These are phyloP conservation scores for Thunnus albacares DNA, from an alignment of 2,797 vertebrate species.

Conservation along the genomic window DNA sequence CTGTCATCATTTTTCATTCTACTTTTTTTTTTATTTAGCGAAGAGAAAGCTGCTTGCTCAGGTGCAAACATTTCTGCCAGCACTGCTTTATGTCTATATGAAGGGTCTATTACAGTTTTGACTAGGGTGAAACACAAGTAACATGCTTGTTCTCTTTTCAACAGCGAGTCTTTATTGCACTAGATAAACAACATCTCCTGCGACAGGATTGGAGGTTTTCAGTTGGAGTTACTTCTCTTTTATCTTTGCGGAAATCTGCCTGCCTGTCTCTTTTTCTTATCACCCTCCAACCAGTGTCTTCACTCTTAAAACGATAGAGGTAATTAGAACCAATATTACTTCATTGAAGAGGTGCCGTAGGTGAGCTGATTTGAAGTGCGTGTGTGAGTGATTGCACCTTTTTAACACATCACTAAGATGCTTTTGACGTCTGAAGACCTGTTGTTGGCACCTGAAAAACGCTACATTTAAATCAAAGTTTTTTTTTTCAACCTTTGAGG, in stretches of 20 bases:
- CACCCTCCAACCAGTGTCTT: constrained; percentile 5
- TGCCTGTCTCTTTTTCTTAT: constrained; percentile 18
- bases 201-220: constrained; percentile 46
- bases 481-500: constrained; percentile 36
- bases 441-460: constrained; percentile 49
- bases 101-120: constrained; percentile 36
- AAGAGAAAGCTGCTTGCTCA: constrained; percentile 45
- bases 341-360: constrained; percentile 44
- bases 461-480: constrained; percentile 47
- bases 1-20: constrained; percentile 58
- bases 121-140: constrained; percentile 19
- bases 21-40: constrained; percentile 29
- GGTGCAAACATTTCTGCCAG: background rate
- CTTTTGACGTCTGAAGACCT: constrained; percentile 57
- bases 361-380: constrained; percentile 48
- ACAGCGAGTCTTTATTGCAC: constrained; percentile 24
- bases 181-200: constrained; percentile 43
- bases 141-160: constrained; percentile 36
- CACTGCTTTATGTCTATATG: constrained; percentile 17
- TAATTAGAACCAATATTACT: constrained; percentile 68
- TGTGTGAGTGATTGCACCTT: constrained; percentile 60
- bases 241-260: constrained; percentile 62
- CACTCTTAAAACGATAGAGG: constrained; percentile 45
- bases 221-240: constrained; percentile 62
- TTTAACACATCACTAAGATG: constrained; percentile 67